Conservation (phyloP, 2,797 vertebrate genomes). For the Cercopithecus neglectus region DNA sequence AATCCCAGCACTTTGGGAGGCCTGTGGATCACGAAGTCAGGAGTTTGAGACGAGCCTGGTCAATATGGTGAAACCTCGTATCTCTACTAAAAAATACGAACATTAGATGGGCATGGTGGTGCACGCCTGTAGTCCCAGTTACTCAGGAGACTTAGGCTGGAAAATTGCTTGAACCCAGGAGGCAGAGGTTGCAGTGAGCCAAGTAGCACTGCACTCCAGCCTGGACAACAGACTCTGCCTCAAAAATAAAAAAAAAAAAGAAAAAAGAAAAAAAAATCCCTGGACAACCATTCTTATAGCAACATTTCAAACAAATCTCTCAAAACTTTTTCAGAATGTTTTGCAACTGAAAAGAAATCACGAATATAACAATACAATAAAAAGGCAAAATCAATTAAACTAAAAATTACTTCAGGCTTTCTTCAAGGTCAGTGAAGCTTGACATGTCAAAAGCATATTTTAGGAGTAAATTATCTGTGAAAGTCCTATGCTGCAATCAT, state of each 20-base stretch:
- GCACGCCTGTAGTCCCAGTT: neutral
- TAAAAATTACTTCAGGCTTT: constrained; percentile 38
- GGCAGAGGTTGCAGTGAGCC: neutral
- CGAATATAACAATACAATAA: neutral
- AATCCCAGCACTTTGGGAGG: neutral
- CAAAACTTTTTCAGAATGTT: neutral
- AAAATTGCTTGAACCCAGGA: neutral
- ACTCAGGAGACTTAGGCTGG: neutral
- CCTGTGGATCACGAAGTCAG: neutral
- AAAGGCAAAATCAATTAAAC: neutral
- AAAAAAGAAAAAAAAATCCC: neutral
- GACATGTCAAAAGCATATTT: neutral
- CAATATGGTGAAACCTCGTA: neutral
- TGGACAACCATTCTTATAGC: neutral
- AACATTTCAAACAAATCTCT: neutral
- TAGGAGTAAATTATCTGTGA: constrained; percentile 19
- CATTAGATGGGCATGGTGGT: neutral
- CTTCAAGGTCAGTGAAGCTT: neutral
- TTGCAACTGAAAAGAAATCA: neutral
- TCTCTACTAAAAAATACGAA: neutral
- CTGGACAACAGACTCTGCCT: neutral
- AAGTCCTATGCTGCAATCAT: neutral
- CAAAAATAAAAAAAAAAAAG: neutral
- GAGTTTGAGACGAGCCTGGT: neutral
- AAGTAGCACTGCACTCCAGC: neutral